These are phyloP conservation scores for Hetaerina americana DNA, from an alignment of 1,140 invertebrate species.

Conservation along the genomic window DNA sequence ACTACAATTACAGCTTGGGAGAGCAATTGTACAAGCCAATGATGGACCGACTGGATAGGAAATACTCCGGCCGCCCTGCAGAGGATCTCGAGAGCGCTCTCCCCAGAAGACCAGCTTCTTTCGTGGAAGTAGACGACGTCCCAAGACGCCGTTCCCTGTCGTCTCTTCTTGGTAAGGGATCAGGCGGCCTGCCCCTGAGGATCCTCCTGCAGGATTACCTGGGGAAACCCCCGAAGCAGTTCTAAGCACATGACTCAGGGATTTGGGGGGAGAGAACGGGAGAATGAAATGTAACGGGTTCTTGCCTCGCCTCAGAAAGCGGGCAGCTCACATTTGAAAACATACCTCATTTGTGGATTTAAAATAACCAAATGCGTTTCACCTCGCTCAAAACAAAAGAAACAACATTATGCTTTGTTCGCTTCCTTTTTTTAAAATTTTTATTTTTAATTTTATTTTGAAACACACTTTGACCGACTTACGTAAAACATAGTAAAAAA, in stretches of 20 bases:
- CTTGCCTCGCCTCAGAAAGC: not conserved
- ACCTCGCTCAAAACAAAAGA: not conserved
- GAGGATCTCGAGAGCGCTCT: constrained; percentile 29
- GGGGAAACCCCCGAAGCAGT: not conserved
- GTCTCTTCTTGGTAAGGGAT: constrained; percentile 24
- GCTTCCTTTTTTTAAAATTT: not conserved
- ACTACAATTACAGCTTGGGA: constrained; percentile 66
- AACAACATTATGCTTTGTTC: not conserved
- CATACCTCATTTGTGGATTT: not conserved
- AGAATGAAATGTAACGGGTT: not conserved
- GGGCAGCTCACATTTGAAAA: not conserved
- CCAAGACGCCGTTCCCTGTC: constrained; percentile 23
- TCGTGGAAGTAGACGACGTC: constrained; percentile 18
- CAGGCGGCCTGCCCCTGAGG: not conserved
- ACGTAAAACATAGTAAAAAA: no score
- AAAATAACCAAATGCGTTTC: not conserved
- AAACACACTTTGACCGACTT: no score
- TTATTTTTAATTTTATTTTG: no score
- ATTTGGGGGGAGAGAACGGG: not conserved
- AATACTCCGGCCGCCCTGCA: constrained; percentile 38
- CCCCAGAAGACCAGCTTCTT: constrained; percentile 11
- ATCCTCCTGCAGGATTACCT: not conserved
- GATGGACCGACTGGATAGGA: constrained; percentile 56
- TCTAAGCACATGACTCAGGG: no score
- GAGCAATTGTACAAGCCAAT: constrained; percentile 63